phyloP scores from a whole-genome alignment of 2,113 vertebrate genomes.

The Callionymus lyra region DNA sequence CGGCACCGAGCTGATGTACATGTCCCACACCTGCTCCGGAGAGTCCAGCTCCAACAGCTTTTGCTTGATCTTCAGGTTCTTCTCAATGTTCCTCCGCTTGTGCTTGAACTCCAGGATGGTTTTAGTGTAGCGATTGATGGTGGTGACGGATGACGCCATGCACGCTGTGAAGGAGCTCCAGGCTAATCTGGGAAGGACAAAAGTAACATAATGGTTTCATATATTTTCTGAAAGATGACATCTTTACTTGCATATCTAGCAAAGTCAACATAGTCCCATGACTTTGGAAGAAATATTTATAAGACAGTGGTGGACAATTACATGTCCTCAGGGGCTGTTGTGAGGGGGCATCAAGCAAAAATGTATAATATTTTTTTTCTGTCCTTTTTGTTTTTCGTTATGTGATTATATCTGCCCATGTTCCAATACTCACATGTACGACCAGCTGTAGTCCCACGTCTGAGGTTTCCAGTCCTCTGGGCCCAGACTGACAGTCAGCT shows the following conservation, averaged over 20 bases:
- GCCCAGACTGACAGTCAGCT: conserved; percentile 91
- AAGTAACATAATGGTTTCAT: background rate
- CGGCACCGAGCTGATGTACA: conserved; percentile 78
- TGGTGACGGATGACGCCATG: conserved; percentile 81
- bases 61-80: conserved; percentile 77
- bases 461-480: conserved; percentile 98
- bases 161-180: conserved; percentile 88
- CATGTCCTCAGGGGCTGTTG: background rate
- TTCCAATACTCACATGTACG: conserved; percentile 83
- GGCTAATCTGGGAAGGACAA: conserved; percentile 67
- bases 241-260: background rate
- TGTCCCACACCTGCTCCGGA: conserved; percentile 77
- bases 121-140: conserved; percentile 83
- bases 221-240: background rate
- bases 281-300: no score
- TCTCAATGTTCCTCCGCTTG: conserved; percentile 77
- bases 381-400: no score
- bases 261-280: no score
- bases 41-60: conserved; percentile 68
- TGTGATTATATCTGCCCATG: no score
- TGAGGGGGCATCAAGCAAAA: no score
- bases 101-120: conserved; percentile 82
- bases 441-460: conserved; percentile 97
- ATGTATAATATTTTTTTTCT: no score
- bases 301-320: no score